Base-by-base conservation (phyloP, 2,113 vertebrate genomes). In the Phyllostomus discolor region DNA sequence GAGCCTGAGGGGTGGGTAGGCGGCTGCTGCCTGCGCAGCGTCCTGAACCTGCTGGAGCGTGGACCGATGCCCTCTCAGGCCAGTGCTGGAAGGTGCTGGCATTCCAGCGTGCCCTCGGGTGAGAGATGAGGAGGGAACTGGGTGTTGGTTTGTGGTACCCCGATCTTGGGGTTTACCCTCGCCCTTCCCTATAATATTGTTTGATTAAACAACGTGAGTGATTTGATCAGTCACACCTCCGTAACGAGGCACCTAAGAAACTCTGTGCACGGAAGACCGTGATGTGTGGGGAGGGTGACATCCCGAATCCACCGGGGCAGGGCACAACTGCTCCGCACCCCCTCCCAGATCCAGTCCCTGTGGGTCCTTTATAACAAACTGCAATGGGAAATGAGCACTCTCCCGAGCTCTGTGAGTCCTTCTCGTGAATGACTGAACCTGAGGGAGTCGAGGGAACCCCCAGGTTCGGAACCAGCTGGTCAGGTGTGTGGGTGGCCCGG, bases 341-440 rank as follows among this genome's bases (percentile, higher is more conserved):
- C 5, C 5, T 41, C 28, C 19, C 10, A 38, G 70, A 7, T 35
- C 62, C 22, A 8, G 17, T 10, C 31, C 57, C 11, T 0, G 2
- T 43, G 78, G 9, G 20, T 12, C 8, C 35, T 66, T 64, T 38
- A 12, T 33, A 80, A 62, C 43, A 35, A n/a, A 28, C 70, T 64
- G 7, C 48, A 64, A 7, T 22, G 9, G 20, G 43, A 69, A 92
- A 26, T 33, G 16, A 38, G 7, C 6, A 28, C 41, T 69, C 52
- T 52, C 19, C 15, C 4, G 4, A 62, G 26, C 62, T 62, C 64
- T 64, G 41, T 24, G 73, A 80, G 6, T n/a, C 41, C 26, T 80
- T 38, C 72, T 38, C 22, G 72, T 6, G 35, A 76, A 69, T 81
- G 31, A 22, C 12, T 26, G 9, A 67, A 35, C 22, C 22, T 3